A percentile compares a stretch with the other conserved stretches of the same genome.
Evolutionary conservation across 2,888 invertebrate species (phyloP).

Genomic region (Bugulina stolonifera): DNA sequence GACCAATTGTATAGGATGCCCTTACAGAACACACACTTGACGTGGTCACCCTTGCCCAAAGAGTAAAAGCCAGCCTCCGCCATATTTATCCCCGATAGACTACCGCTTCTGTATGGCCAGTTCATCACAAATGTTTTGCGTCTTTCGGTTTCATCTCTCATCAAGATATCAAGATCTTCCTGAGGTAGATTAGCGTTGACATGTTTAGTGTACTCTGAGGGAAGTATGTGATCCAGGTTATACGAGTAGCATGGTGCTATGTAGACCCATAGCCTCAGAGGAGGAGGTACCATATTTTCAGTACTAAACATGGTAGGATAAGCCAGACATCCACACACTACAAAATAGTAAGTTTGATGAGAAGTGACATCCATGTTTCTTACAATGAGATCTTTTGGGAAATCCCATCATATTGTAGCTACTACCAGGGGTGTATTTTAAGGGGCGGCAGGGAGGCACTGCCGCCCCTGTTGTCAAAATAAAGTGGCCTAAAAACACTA

Average conservation of each 20-base stretch:
- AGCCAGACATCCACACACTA: too few relatives aligned
- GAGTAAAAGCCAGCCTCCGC: conserved; percentile 88
- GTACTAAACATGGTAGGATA: too few relatives aligned
- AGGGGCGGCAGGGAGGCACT: too few relatives aligned
- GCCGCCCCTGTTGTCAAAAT: too few relatives aligned
- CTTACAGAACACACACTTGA: conserved; percentile 85
- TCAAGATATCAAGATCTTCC: neutral
- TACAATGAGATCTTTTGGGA: too few relatives aligned
- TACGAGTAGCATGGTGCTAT: neutral
- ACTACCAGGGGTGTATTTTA: too few relatives aligned
- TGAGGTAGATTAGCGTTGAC: neutral
- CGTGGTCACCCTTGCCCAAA: conserved; percentile 69
- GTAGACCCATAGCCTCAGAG: too few relatives aligned
- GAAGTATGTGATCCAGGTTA: neutral
- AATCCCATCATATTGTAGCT: too few relatives aligned
- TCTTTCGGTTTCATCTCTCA: conserved; percentile 35
- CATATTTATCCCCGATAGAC: conserved; percentile 55
- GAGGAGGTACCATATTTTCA: too few relatives aligned
- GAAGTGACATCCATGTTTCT: too few relatives aligned
- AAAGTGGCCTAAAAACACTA: too few relatives aligned
- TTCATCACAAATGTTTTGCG: conserved; percentile 34
- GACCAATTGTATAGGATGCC: conserved; percentile 91
- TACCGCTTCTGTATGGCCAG: conserved; percentile 34
- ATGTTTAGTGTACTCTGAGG: neutral
- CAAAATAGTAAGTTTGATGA: too few relatives aligned